phyloP scores from a whole-genome alignment of 1,140 invertebrate species.

The Drosophila seguyi region DNA sequence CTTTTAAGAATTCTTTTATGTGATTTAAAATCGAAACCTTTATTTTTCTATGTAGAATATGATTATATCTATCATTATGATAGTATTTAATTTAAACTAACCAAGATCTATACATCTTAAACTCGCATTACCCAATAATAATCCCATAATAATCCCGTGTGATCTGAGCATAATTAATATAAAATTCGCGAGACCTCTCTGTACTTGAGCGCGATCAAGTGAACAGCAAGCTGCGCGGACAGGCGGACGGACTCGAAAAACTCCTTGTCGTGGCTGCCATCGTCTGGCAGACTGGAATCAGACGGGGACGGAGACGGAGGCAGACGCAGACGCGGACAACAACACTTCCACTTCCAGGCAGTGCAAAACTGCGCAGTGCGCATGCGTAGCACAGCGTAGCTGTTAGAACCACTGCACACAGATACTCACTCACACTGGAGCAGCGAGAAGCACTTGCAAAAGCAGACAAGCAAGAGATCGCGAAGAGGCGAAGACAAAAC shows the following conservation, averaged over 20 bases:
- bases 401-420: constrained; percentile 62
- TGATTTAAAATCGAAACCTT: no score
- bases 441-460: constrained; percentile 60
- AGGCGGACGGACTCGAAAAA: constrained; percentile 20
- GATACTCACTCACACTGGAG: constrained; percentile 33
- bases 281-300: constrained; percentile 51
- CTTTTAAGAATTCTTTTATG: no score
- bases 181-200: constrained; percentile 25
- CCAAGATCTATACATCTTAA: neutral
- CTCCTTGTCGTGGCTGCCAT: constrained; percentile 8
- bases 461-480: constrained; percentile 40
- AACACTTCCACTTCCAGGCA: constrained; percentile 33
- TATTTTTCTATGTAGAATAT: neutral
- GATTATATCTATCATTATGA: neutral
- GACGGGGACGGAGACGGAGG: constrained; percentile 6
- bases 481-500: constrained; percentile 30
- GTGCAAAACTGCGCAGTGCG: constrained; percentile 51
- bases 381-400: constrained; percentile 66
- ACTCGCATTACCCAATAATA: no score
- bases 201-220: constrained; percentile 73
- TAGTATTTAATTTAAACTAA: neutral
- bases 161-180: constrained; percentile 3
- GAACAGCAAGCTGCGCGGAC: constrained; percentile 55
- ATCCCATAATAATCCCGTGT: constrained; percentile 1
- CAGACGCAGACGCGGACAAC: constrained; percentile 9